These are phyloP conservation scores for Ochropacha duplaris DNA, from an alignment of 2,888 invertebrate species.

Conservation along the genomic window DNA sequence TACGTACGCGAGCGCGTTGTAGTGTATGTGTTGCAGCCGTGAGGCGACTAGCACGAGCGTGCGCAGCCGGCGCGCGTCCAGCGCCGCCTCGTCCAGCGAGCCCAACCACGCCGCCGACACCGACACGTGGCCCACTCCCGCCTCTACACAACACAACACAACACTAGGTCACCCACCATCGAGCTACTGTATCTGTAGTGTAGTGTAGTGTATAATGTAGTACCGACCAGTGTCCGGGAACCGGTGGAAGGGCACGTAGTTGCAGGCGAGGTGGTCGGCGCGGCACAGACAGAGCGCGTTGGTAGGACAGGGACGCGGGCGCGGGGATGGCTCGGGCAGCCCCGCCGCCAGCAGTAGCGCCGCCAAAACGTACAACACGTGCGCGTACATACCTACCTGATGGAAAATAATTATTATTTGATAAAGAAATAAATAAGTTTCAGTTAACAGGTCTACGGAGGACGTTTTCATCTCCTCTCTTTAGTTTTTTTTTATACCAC, in stretches of 20 bases:
- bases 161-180: no score
- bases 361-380: slow-evolving; percentile 19
- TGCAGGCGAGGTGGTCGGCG: slow-evolving; percentile 58
- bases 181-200: background rate
- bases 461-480: no score
- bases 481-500: no score
- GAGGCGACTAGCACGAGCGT: slow-evolving; percentile 91
- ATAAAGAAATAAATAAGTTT: no score
- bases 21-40: slow-evolving; percentile 87
- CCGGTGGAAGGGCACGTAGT: slow-evolving; percentile 56
- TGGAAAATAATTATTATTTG: no score
- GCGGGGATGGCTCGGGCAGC: slow-evolving; percentile 14
- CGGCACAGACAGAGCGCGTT: slow-evolving; percentile 53
- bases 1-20: slow-evolving; percentile 87
- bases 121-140: slow-evolving; percentile 86
- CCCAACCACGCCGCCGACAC: slow-evolving; percentile 83
- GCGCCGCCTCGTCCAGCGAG: slow-evolving; percentile 88
- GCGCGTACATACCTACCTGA: slow-evolving; percentile 14
- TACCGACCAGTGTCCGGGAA: slow-evolving; percentile 53
- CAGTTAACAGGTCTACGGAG: no score
- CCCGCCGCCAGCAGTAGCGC: slow-evolving; percentile 20
- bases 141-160: slow-evolving; percentile 30
- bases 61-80: slow-evolving; percentile 87
- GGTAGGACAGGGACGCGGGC: slow-evolving; percentile 22
- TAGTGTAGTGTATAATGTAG: background rate